A percentile compares a stretch with the other conserved stretches of the same genome.
phyloP scores from a whole-genome alignment of 2,797 vertebrate genomes.

The Catostomus latipinnis region DNA sequence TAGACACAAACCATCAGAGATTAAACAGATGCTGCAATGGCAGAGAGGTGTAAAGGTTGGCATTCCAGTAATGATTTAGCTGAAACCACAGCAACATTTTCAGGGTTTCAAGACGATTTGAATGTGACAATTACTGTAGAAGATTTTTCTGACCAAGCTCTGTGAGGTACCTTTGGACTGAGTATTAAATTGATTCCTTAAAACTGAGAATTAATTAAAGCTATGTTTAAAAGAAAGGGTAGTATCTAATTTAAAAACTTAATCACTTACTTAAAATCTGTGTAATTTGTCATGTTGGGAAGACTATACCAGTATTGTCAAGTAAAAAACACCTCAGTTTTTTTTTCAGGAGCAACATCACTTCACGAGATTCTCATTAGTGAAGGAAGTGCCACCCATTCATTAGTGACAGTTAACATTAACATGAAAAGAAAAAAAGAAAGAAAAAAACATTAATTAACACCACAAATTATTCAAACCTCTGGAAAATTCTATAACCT shows the following conservation, averaged over 20 bases:
- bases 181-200: slow-evolving; percentile 39
- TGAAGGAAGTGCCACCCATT: slow-evolving; percentile 55
- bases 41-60: slow-evolving; percentile 23
- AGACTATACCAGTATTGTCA: slow-evolving; percentile 12
- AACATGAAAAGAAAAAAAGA: slow-evolving; percentile 9
- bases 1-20: slow-evolving; percentile 20
- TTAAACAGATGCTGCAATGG: slow-evolving; percentile 43
- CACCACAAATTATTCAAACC: slow-evolving; percentile 53
- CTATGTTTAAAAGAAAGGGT: slow-evolving; percentile 42
- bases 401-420: slow-evolving; percentile 62
- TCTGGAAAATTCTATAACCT: slow-evolving; percentile 54
- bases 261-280: slow-evolving; percentile 10
- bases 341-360: slow-evolving; percentile 19
- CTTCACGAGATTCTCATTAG: slow-evolving; percentile 55
- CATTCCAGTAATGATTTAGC: slow-evolving; percentile 50
- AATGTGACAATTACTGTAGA: slow-evolving; percentile 28
- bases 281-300: slow-evolving; percentile 5
- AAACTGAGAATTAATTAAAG: slow-evolving; percentile 53
- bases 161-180: slow-evolving; percentile 29
- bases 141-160: slow-evolving; percentile 35
- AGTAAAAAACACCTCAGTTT: slow-evolving; percentile 42
- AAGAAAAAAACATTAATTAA: slow-evolving; percentile 57
- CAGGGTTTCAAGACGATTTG: slow-evolving; percentile 9
- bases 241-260: slow-evolving; percentile 41
- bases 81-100: slow-evolving; percentile 10